Percentiles rank a stretch among this genome's conserved stretches.
phyloP scores from a whole-genome alignment of 2,113 vertebrate species.

The Xenopus tropicalis region UCB_Xtro_10.0 CM004444.2:81317501-81318000 shows the following conservation, averaged over 20 bases:
- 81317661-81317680: slow-evolving; percentile 57
- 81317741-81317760: too few relatives aligned
- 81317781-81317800: too few relatives aligned
- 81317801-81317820: too few relatives aligned
- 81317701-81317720: too few relatives aligned
- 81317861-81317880: slow-evolving; percentile 7
- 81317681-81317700: too few relatives aligned
- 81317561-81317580: slow-evolving; percentile 7
- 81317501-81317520: background rate
- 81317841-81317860: too few relatives aligned
- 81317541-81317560: background rate
- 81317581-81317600: background rate
- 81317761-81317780: too few relatives aligned
- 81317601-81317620: slow-evolving; percentile 48
- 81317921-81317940: slow-evolving; percentile 48
- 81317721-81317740: too few relatives aligned
- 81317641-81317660: slow-evolving; percentile 46
- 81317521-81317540: background rate
- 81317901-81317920: slow-evolving; percentile 52
- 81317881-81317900: slow-evolving; percentile 43
- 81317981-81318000: slow-evolving; percentile 3
- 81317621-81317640: slow-evolving; percentile 57
- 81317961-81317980: slow-evolving; percentile 28
- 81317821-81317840: too few relatives aligned
- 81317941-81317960: slow-evolving; percentile 48